Conservation (phyloP, 2,113 vertebrate species). For the Lasiurus borealis region DNA sequence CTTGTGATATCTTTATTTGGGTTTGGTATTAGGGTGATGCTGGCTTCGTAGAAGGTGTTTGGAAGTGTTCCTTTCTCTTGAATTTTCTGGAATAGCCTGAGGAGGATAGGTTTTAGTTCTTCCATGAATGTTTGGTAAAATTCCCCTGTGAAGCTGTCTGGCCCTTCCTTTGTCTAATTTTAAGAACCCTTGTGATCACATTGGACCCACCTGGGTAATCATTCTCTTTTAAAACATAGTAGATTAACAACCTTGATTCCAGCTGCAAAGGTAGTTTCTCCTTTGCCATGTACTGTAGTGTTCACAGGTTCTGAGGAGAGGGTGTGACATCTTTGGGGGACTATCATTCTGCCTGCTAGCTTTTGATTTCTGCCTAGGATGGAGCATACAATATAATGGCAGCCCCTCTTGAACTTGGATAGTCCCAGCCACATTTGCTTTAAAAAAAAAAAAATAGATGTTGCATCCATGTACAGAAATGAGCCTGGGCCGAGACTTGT, state of each 20-base stretch:
- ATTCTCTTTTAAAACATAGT: not conserved
- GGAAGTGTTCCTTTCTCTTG: too few species aligned
- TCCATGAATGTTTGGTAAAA: too few species aligned
- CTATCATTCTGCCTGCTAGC: not conserved
- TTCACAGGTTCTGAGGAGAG: not conserved
- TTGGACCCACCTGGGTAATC: not conserved
- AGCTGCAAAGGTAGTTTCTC: not conserved
- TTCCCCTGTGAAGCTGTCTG: too few species aligned
- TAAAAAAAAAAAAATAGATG: not conserved
- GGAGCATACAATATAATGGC: too few species aligned
- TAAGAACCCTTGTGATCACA: not conserved
- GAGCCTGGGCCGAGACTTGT: not conserved
- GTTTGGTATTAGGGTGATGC: too few species aligned
- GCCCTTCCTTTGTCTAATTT: not conserved
- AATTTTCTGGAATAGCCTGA: too few species aligned
- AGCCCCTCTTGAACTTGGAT: not conserved
- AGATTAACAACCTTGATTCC: not conserved
- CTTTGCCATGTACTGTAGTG: not conserved
- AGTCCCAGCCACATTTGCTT: not conserved
- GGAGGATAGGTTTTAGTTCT: too few species aligned
- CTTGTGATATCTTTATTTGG: too few species aligned
- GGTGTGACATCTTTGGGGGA: not conserved
- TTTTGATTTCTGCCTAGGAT: not conserved
- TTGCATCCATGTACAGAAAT: not conserved
- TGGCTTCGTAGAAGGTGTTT: too few species aligned